Evolutionary conservation across 2,113 vertebrate species (phyloP).

Genomic region (Fregetta grallaria): DNA sequence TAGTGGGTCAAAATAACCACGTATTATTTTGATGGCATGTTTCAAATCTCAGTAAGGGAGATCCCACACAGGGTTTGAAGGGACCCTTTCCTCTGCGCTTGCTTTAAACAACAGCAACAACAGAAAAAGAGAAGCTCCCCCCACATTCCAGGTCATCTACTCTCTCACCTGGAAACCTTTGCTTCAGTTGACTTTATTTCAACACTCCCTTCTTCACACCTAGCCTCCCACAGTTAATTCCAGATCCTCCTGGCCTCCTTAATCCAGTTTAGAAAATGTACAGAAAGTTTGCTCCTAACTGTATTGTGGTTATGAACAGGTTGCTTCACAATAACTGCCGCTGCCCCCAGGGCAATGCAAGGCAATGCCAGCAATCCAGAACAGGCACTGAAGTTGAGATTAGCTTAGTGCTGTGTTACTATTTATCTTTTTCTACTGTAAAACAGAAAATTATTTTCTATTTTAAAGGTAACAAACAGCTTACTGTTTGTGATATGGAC

Average conservation of each 20-base stretch:
- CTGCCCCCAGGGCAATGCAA: background rate
- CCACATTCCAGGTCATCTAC: background rate
- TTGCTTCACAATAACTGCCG: background rate
- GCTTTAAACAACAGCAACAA: background rate
- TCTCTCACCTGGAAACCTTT: background rate
- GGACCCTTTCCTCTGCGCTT: background rate
- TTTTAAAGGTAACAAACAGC: background rate
- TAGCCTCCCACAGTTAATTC: background rate
- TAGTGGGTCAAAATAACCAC: background rate
- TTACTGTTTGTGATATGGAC: background rate
- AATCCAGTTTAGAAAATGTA: background rate
- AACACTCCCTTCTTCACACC: background rate
- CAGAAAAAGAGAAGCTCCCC: background rate
- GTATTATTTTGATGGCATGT: background rate
- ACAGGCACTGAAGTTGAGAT: slow-evolving; percentile 11
- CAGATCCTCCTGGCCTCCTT: background rate
- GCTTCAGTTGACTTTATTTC: background rate
- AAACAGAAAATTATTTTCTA: background rate
- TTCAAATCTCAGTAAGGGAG: background rate
- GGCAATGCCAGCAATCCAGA: background rate
- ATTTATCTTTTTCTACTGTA: background rate
- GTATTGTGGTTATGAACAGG: background rate
- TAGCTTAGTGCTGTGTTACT: background rate
- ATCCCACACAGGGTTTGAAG: background rate
- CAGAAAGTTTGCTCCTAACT: background rate